Evolutionary conservation across 1,140 invertebrate species (phyloP).

Genomic region (Papilio polytes): DNA sequence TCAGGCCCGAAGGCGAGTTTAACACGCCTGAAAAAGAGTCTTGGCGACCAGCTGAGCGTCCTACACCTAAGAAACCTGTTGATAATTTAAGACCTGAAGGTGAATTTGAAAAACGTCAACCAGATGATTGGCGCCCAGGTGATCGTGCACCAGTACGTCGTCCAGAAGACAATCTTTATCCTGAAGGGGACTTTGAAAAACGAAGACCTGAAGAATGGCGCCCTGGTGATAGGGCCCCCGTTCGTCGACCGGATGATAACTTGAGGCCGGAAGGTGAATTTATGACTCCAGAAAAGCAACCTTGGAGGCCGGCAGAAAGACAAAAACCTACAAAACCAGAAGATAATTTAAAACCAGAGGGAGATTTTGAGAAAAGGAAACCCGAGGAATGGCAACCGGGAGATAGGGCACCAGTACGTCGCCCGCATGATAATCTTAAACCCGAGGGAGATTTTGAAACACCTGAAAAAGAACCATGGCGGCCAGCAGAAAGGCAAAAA

Average conservation of each 20-base stretch:
- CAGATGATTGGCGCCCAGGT: conserved; percentile 81
- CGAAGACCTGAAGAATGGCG: conserved; percentile 74
- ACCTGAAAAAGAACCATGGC: conserved; percentile 81
- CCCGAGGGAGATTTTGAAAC: conserved; percentile 79
- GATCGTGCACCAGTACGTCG: conserved; percentile 83
- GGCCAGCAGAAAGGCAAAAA: conserved; percentile 84
- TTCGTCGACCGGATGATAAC: conserved; percentile 85
- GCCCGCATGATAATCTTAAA: conserved; percentile 60
- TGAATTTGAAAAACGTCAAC: conserved; percentile 83
- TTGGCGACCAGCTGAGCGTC: conserved; percentile 78
- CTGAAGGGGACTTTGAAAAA: conserved; percentile 85
- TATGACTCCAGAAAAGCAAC: conserved; percentile 72
- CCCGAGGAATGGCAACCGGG: conserved; percentile 71
- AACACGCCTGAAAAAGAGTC: conserved; percentile 70
- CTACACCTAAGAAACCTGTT: conserved; percentile 60
- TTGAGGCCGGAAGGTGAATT: conserved; percentile 83
- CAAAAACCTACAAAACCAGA: conserved; percentile 67
- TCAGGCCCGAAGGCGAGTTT: conserved; percentile 86
- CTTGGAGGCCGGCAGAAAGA: conserved; percentile 65
- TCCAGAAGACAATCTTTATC: conserved; percentile 85
- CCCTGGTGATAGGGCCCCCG: conserved; percentile 83
- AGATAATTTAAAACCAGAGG: conserved; percentile 79
- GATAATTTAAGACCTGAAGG: conserved; percentile 77
- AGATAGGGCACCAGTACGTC: conserved; percentile 68
- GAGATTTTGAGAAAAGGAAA: conserved; percentile 77